Base-by-base conservation (phyloP, 2,797 vertebrate genomes). In the Heterohyrax brucei region DNA sequence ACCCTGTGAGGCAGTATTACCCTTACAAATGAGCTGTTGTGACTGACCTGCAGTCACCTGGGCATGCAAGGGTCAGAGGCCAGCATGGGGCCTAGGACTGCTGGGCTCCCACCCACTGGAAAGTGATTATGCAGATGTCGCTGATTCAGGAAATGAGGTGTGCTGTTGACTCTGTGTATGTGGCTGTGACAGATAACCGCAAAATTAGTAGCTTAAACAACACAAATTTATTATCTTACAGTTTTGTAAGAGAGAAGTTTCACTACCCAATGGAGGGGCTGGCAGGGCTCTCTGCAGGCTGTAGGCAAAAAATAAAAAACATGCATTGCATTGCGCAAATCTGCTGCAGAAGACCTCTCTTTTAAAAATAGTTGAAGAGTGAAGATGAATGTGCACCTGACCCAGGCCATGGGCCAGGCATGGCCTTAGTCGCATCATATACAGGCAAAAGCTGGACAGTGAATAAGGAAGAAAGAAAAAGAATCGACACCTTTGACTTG, bases 261-360 rank as follows among this genome's bases (percentile, higher is more conserved):
- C 73, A 0, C 14, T 28, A 39, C 66, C 39, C 78, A 70, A 70
- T 53, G 18, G 72, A 59, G 64, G 72, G 8, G 10, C 44, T 46
- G 30, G 44, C 56, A 21, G 28, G 70, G 64, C 64, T 92, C 82
- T 72, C 87, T 59, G 50, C 92, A 91, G 66, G 62, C 39, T 68
- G 14, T 22, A 84, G 46, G 21, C 39, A 39, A 39, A 39, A 39
- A 39, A n/a, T n/a, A 39, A 39, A 39, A 39, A 39, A 39, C 39
- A 39, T 39, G 39, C 39, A 39, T 39, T 39, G 39, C 39, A 39
- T 39, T 39, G 39, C 39, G 39, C 39, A 39, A 39, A 39, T 39
- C 39, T 39, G 39, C 39, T 39, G 39, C 39, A 39, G 39, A 39
- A 39, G 39, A 39, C 39, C 39, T 39, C 2, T 39, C 39, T 39